These are phyloP conservation scores for Ptilorrhoa leucosticta DNA, from an alignment of 2,113 vertebrate species.

Conservation along the genomic window DNA sequence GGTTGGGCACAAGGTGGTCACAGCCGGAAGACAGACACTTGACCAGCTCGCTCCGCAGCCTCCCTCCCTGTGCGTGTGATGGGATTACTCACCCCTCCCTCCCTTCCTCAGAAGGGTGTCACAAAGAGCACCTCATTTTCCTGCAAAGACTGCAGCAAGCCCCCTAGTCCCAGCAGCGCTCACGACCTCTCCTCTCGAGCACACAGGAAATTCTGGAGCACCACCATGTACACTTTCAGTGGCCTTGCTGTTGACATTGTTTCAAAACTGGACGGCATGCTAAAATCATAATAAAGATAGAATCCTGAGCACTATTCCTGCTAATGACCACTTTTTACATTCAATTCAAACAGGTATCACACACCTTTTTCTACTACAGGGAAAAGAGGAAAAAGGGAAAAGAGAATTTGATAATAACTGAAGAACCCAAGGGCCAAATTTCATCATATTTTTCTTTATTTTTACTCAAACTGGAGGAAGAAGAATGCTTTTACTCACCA, in stretches of 20 bases:
- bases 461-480: background rate
- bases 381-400: background rate
- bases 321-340: background rate
- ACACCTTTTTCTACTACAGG: background rate
- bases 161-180: background rate
- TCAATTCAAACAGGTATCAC: background rate
- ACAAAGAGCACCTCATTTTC: background rate
- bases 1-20: background rate
- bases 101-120: background rate
- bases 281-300: background rate
- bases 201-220: background rate
- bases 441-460: background rate
- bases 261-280: background rate
- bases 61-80: background rate
- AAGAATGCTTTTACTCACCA: background rate
- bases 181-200: background rate
- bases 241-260: background rate
- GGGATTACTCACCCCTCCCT: background rate
- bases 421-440: background rate
- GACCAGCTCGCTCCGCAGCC: background rate
- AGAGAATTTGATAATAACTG: background rate
- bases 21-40: fast-evolving
- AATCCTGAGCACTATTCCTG: background rate
- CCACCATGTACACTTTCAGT: background rate
- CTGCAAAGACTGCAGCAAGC: background rate